phyloP scores from a whole-genome alignment of 2,888 invertebrate genomes.

The Iselma pallidipennis region DNA sequence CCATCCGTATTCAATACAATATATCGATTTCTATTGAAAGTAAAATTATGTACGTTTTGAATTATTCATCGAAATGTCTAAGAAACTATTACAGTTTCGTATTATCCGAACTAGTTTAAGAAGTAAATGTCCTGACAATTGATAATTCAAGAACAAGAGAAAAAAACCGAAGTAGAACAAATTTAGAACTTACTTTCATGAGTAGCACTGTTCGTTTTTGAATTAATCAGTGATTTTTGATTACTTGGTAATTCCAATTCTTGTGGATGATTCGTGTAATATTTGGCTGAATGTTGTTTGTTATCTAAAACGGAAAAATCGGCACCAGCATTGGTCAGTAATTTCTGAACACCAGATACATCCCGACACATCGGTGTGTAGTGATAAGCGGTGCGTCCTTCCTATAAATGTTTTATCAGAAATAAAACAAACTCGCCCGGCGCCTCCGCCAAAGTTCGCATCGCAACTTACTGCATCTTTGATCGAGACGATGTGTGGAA shows the following conservation, averaged over 20 bases:
- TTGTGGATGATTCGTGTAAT: conserved; percentile 61
- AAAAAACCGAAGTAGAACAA: neutral
- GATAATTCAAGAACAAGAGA: neutral
- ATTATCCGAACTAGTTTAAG: neutral
- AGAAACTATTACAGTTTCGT: neutral
- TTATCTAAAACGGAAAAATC: conserved; percentile 65
- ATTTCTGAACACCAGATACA: conserved; percentile 63
- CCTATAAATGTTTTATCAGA: conserved; percentile 53
- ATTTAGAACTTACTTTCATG: conserved; percentile 46
- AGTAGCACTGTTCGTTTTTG: conserved; percentile 41
- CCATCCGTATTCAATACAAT: conserved; percentile 16
- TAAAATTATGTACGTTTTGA: conserved; percentile 17
- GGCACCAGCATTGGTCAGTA: conserved; percentile 65
- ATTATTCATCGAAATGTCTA: conserved; percentile 14
- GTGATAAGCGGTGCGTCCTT: conserved; percentile 69
- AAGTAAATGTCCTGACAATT: neutral
- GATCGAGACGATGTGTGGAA: conserved; percentile 67
- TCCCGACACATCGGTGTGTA: conserved; percentile 67
- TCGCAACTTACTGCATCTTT: conserved; percentile 69
- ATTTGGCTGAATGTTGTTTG: conserved; percentile 61
- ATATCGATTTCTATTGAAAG: conserved; percentile 23
- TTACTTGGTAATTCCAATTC: conserved; percentile 60
- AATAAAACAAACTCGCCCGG: neutral
- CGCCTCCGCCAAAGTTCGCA: neutral
- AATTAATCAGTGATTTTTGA: conserved; percentile 41